Evolutionary conservation across 2,888 invertebrate species (phyloP).

Genomic region (Rhaphigaster nebulosa): DNA sequence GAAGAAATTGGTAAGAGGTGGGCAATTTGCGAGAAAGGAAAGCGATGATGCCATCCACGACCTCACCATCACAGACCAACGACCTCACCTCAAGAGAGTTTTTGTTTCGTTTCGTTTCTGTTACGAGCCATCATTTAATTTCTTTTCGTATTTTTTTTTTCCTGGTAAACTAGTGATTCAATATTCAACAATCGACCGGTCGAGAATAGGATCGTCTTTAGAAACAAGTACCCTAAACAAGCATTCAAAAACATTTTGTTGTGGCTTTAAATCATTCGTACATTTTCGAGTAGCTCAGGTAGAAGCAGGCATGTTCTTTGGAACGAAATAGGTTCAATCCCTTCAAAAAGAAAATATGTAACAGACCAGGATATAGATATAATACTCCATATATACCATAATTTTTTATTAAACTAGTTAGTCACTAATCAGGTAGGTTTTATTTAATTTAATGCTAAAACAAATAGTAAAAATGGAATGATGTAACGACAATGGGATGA

Average conservation of each 20-base stretch:
- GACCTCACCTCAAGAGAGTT: not conserved
- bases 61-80: not conserved
- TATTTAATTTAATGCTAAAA: too few species aligned
- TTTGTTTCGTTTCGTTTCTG: not conserved
- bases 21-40: constrained; percentile 33
- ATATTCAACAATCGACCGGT: not conserved
- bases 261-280: not conserved
- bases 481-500: too few species aligned
- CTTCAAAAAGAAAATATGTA: too few species aligned
- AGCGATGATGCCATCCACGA: not conserved
- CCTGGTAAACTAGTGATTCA: not conserved
- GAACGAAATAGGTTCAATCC: too few species aligned
- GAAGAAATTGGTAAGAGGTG: constrained; percentile 9
- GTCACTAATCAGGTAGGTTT: too few species aligned
- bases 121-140: not conserved
- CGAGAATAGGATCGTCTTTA: not conserved
- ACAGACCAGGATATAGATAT: too few species aligned
- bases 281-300: not conserved
- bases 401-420: too few species aligned
- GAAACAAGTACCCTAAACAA: not conserved
- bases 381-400: too few species aligned
- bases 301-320: too few species aligned
- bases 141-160: not conserved
- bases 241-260: not conserved
- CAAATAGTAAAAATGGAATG: too few species aligned